Evolutionary conservation across 2,797 vertebrate genomes (phyloP).

Genomic region (Amblyopsis hoosieri): DNA sequence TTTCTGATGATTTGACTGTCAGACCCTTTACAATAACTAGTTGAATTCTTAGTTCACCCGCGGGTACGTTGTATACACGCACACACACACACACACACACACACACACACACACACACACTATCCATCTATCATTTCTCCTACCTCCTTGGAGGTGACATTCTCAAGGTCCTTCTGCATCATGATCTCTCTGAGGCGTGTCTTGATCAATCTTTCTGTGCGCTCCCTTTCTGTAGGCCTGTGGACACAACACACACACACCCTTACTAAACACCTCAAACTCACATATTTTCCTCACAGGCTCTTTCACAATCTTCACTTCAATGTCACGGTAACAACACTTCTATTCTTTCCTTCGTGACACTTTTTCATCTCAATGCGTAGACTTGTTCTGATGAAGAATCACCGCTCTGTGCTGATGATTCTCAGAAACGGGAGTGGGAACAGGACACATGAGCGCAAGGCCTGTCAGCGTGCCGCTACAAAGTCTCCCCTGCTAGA

Average conservation of each 20-base stretch:
- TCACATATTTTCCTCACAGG: conserved; percentile 6
- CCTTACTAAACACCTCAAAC: conserved; percentile 16
- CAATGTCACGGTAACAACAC: conserved; percentile 6
- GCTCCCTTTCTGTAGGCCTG: conserved; percentile 94
- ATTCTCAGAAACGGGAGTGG: conserved; percentile 55
- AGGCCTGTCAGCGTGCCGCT: conserved; percentile 24
- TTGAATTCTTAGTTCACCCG: neutral
- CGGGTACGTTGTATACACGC: neutral
- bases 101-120: too few relatives aligned
- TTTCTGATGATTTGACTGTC: too few relatives aligned
- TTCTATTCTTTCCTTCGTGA: conserved; percentile 29
- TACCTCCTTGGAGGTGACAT: conserved; percentile 97
- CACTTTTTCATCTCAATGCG: conserved; percentile 40
- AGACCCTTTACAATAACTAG: too few relatives aligned
- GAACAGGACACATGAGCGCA: conserved; percentile 41
- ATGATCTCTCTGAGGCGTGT: conserved; percentile 94
- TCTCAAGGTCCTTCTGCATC: conserved; percentile 99
- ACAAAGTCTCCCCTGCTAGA: conserved; percentile 54
- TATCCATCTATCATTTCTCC: conserved; percentile 24
- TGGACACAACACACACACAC: conserved; percentile 36
- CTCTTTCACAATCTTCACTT: conserved; percentile 12
- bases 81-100: neutral
- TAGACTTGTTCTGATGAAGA: conserved; percentile 49
- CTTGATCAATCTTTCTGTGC: conserved; percentile 92
- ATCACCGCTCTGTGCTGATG: conserved; percentile 47